These are phyloP conservation scores for Mormyrus proboscirostris DNA, from an alignment of 2,797 vertebrate genomes.

Conservation along the genomic window DNA sequence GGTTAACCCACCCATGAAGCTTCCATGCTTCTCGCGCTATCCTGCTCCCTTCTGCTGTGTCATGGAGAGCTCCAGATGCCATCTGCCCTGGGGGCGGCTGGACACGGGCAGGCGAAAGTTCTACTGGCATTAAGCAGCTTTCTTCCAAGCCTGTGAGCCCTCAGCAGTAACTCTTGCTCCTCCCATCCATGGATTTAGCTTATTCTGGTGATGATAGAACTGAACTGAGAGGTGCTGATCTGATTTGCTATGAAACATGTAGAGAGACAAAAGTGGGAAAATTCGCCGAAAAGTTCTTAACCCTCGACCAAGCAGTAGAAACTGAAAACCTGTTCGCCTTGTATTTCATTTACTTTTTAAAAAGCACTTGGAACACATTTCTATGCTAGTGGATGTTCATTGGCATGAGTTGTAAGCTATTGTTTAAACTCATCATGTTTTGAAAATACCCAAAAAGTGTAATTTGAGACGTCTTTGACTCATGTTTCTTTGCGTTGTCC, in stretches of 20 bases:
- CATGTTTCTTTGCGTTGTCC: neutral
- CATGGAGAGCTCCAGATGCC: neutral
- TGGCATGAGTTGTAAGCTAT: neutral
- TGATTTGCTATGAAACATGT: neutral
- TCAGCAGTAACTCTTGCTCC: neutral
- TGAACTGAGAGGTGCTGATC: neutral
- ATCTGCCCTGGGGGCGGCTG: neutral
- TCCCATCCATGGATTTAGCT: neutral
- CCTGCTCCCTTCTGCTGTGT: neutral
- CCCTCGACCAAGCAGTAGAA: neutral
- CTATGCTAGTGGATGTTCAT: neutral
- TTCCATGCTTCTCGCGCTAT: neutral
- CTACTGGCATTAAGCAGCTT: neutral
- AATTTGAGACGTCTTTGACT: neutral
- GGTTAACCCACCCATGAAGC: neutral
- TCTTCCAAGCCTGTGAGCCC: neutral
- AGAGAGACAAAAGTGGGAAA: neutral
- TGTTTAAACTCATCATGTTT: neutral
- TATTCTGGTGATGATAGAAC: neutral
- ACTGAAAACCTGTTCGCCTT: neutral
- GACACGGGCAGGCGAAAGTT: neutral
- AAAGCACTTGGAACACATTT: neutral
- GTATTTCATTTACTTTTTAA: neutral
- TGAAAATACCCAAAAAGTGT: conserved; percentile 4
- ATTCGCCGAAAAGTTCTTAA: neutral